Evolutionary conservation across 2,888 invertebrate genomes (phyloP), one percentile per base, ranked within the genome.

Genomic region (Cryptocephalus moraei): DNA sequence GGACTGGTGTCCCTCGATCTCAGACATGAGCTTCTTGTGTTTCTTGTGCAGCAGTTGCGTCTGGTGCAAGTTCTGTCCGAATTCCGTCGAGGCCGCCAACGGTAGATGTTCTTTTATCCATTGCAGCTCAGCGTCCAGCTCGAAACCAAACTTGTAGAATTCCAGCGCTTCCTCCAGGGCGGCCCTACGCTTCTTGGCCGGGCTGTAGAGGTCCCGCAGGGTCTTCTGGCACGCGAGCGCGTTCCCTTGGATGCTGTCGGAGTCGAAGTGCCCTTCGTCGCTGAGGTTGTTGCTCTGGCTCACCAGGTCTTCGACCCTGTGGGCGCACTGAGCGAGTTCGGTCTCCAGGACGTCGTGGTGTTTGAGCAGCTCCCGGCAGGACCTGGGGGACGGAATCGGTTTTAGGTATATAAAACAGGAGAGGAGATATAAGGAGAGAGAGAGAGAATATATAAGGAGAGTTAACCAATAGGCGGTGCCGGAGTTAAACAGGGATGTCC

Each of bases 51-150:
- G 77, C 11, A 87, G 90, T 67, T 95, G 92, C 0, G 94, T 93
- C 61, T 94, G 93, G 62, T 92, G 87, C 38, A 97, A 74, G 70
- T 90, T 94, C 45, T 85, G 82, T 0, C 93, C 92, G 22, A 86
- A 73, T 32, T 78, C 77, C 10, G 81, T 81, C 0, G 90, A 86
- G 0, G 82, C 76, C 0, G 91, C 93, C 0, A 85, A 78, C 0
- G 90, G 87, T 55, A 84, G 69, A 50, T 93, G 90, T 68, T 96
- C 96, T 36, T 84, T 82, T 54, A 97, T 88, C 97, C 97, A 99
- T 64, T 91, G 92, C 59, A 92, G 75, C 67, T 99, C 96, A 1
- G 87, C 85, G 42, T 91, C 88, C 41, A 95, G 79, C 64, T 95
- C 94, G 61, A 95, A 93, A 2, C 86, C 85, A 69, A 95, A 94